phyloP scores from a whole-genome alignment of 1,140 invertebrate genomes.

The Calliopsis andreniformis region DNA sequence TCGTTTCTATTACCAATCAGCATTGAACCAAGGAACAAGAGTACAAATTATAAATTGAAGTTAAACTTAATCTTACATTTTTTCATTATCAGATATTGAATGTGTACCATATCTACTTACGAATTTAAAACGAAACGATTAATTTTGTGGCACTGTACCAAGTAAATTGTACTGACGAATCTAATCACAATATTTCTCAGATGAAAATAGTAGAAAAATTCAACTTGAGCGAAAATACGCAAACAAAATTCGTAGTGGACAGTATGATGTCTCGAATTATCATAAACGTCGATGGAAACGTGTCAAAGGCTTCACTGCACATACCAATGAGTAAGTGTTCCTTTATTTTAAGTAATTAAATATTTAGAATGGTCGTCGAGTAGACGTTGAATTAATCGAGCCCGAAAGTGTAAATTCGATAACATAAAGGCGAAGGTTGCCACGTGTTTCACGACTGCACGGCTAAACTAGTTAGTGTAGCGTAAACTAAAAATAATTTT shows the following conservation, averaged over 20 bases:
- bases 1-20: too few relatives aligned
- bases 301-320: constrained; percentile 64
- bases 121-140: too few relatives aligned
- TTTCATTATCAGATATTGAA: too few relatives aligned
- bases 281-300: constrained; percentile 65
- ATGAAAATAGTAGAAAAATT: constrained; percentile 3
- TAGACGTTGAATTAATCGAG: neutral
- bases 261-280: constrained; percentile 47
- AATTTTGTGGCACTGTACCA: too few relatives aligned
- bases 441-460: neutral
- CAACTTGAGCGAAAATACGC: constrained; percentile 45
- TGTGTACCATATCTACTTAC: too few relatives aligned
- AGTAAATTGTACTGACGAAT: neutral
- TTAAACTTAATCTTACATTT: too few relatives aligned
- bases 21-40: too few relatives aligned
- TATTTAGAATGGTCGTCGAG: too few relatives aligned
- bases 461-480: neutral
- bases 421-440: neutral
- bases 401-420: neutral
- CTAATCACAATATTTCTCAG: neutral
- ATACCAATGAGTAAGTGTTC: constrained; percentile 68
- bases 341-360: too few relatives aligned
- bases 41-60: too few relatives aligned
- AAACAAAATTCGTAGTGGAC: constrained; percentile 64
- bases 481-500: constrained; percentile 40